phyloP scores from a whole-genome alignment of 2,113 vertebrate species.

The Aegypius monachus region DNA sequence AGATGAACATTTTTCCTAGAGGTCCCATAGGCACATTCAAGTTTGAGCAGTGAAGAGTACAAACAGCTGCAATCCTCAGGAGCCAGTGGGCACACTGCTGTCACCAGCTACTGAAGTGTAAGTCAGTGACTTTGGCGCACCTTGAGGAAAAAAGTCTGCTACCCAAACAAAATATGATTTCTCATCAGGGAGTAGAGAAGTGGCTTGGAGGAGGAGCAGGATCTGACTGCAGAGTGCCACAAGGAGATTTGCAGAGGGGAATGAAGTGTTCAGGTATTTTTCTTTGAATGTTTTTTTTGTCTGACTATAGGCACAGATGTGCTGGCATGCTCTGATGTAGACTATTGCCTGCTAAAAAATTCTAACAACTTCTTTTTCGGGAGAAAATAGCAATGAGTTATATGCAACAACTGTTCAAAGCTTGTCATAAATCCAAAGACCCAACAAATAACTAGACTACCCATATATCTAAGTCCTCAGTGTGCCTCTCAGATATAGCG shows the following conservation, averaged over 20 bases:
- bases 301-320: not conserved
- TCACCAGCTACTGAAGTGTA: conserved; percentile 25
- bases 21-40: not conserved
- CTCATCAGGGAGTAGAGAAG: not conserved
- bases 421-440: not conserved
- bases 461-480: not conserved
- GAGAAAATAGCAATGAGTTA: not conserved
- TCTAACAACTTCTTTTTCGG: not conserved
- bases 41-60: not conserved
- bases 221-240: not conserved
- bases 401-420: not conserved
- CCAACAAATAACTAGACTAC: not conserved
- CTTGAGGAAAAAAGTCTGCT: conserved; percentile 16
- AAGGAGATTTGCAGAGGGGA: not conserved
- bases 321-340: not conserved
- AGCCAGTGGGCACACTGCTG: conserved; percentile 9
- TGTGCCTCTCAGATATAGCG: not conserved
- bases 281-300: not conserved
- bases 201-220: not conserved
- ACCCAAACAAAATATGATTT: conserved; percentile 2
- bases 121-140: not conserved
- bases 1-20: not conserved
- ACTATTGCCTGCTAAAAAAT: not conserved
- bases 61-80: conserved; percentile 24
- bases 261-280: not conserved